Percentiles rank a stretch among this genome's conserved stretches.
Conservation (phyloP, 2,888 invertebrate species). For the Pemphredon lugubris region DNA sequence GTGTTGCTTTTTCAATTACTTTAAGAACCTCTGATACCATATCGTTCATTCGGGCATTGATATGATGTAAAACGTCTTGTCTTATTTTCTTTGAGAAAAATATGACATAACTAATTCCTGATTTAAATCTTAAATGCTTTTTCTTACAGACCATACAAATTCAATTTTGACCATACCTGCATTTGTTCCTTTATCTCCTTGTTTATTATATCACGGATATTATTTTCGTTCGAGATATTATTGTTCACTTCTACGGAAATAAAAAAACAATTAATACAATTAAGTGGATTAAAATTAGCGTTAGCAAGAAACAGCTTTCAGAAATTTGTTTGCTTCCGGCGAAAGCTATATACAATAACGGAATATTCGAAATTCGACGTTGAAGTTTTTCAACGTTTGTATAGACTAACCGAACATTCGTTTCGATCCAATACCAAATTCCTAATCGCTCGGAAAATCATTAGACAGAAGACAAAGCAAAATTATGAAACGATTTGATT, state of each 20-base stretch:
- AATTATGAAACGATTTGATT: no score
- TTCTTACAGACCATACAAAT: neutral
- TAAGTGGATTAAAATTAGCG: neutral
- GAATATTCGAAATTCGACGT: neutral
- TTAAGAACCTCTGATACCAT: slow-evolving; percentile 64
- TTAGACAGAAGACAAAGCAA: no score
- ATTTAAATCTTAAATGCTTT: neutral
- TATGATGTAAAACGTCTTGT: slow-evolving; percentile 57
- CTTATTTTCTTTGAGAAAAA: slow-evolving; percentile 60
- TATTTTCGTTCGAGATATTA: neutral
- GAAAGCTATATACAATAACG: neutral
- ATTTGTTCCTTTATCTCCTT: slow-evolving; percentile 60
- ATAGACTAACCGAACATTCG: neutral
- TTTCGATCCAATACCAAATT: no score
- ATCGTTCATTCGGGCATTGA: slow-evolving; percentile 60
- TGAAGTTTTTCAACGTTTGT: neutral
- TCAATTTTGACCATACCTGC: slow-evolving; percentile 53
- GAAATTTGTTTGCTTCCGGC: neutral
- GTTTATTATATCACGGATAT: slow-evolving; percentile 38
- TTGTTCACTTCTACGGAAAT: neutral
- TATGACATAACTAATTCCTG: neutral
- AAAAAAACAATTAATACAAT: neutral
- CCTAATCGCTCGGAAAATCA: no score
- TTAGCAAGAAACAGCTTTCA: no score
- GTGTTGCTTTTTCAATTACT: slow-evolving; percentile 32